Conservation (phyloP, 2,113 vertebrate species). For the Cairina moschata region DNA sequence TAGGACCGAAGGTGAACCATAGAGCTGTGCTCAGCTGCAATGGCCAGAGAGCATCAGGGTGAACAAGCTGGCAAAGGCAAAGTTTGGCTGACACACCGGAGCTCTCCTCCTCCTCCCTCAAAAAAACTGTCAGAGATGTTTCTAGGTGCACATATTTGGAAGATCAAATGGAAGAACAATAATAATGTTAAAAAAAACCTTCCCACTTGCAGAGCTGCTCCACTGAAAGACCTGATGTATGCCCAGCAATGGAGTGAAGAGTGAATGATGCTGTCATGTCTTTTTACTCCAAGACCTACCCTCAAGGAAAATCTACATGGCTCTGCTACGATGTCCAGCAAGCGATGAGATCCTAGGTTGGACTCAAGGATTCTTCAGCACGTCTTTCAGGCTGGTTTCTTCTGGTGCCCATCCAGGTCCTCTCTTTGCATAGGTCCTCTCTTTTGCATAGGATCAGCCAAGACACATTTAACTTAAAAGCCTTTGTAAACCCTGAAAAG, state of each 20-base stretch:
- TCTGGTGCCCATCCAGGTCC: not conserved
- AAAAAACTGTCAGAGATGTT: accelerated
- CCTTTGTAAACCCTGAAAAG: accelerated
- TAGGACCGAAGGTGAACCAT: not conserved
- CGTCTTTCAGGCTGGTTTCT: not conserved
- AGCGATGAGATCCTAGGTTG: not conserved
- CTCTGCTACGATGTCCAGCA: not conserved
- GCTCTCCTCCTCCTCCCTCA: not conserved
- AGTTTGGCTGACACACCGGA: not conserved
- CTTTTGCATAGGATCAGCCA: not conserved
- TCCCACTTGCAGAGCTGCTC: not conserved
- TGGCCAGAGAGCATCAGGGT: not conserved
- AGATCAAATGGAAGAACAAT: not conserved
- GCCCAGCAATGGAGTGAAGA: not conserved
- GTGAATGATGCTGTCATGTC: accelerated
- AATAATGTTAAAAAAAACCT: not conserved
- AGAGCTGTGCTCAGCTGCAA: not conserved
- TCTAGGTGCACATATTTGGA: not conserved
- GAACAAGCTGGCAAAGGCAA: not conserved
- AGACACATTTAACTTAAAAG: not conserved
- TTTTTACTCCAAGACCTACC: not conserved
- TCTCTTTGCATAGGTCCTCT: not conserved
- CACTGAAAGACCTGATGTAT: not conserved
- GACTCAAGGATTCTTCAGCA: not conserved
- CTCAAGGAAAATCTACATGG: not conserved